A percentile compares a stretch with the other conserved stretches of the same genome.
These are phyloP conservation scores for Nephrotoma guestfalica DNA, from an alignment of 2,888 invertebrate species.

Conservation along the genomic window DNA sequence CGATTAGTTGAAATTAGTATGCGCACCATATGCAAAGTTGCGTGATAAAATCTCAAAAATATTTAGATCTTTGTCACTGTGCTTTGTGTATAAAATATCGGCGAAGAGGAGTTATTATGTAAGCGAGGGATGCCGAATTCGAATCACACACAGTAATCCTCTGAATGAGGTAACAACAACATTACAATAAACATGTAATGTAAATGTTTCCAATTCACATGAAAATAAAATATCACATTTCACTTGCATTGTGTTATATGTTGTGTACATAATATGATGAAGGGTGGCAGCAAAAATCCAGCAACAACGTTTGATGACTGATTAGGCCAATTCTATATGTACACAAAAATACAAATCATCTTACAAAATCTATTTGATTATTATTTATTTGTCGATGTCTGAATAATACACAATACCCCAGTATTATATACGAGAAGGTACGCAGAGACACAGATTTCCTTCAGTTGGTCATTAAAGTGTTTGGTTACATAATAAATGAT, in stretches of 20 bases:
- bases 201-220: not conserved
- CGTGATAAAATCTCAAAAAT: not conserved
- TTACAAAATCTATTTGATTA: not conserved
- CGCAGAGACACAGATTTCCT: not conserved
- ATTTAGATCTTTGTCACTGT: not conserved
- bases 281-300: not conserved
- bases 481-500: not conserved
- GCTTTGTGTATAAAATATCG: no score
- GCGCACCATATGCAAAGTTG: not conserved
- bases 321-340: not conserved
- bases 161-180: not conserved
- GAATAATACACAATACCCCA: not conserved
- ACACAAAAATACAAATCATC: not conserved
- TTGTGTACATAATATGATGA: not conserved
- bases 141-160: not conserved
- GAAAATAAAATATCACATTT: not conserved
- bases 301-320: not conserved
- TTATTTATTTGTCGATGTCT: not conserved
- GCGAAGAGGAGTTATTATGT: not conserved
- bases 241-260: not conserved
- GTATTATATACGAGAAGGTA: not conserved
- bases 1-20: not conserved
- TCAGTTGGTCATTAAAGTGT: constrained; percentile 4
- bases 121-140: not conserved
- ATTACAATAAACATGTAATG: not conserved